Base-by-base conservation (phyloP, 2,888 invertebrate genomes). In the Hirtodrosophila cameraria region DNA sequence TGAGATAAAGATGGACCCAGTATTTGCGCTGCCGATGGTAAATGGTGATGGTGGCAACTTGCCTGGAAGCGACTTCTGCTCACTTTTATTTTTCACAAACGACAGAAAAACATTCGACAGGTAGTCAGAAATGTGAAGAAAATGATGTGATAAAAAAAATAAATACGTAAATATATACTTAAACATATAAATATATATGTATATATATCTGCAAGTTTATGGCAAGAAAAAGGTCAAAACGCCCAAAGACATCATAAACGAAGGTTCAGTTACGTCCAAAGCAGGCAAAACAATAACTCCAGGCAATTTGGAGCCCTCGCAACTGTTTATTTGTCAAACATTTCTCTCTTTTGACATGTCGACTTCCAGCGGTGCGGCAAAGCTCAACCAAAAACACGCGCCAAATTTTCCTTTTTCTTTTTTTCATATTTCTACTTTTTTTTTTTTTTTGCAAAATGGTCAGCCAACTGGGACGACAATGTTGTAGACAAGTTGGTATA, bases 311-410 rank as follows among this genome's bases (percentile, higher is more conserved):
- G 64, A 53, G 49, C 49, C 42, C 69, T 85, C 55, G 80, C 73
- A 87, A 83, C 87, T 87, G 87, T 83, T 83, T 83, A 83, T 83
- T 83, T 83, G 82, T 83, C 87, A 83, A 87, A 69, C 62, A 87
- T 82, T 81, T 86, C 62, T 84, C 72, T 82, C 81, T 72, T 83
- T 81, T 81, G 86, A 84, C 84, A 84, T 86, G 82, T 86, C 79
- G 85, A 78, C 85, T 86, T 85, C 65, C 76, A 79, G 71, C 78
- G 35, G 81, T 39, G 62, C 49, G 35, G 12, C 41, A 60, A 11
- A 25, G 15, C 54, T 31, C 39, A 16, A 48, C 23, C 12, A 30
- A 27, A 18, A 72, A 62, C 62, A 80, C 69, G 74, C 77, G 84
- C 77, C 65, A 48, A 53, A 52, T 62, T 75, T 70, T 71, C 46